Evolutionary conservation across 1,140 invertebrate species (phyloP).

Genomic region (Drosophila paulistorum): DNA sequence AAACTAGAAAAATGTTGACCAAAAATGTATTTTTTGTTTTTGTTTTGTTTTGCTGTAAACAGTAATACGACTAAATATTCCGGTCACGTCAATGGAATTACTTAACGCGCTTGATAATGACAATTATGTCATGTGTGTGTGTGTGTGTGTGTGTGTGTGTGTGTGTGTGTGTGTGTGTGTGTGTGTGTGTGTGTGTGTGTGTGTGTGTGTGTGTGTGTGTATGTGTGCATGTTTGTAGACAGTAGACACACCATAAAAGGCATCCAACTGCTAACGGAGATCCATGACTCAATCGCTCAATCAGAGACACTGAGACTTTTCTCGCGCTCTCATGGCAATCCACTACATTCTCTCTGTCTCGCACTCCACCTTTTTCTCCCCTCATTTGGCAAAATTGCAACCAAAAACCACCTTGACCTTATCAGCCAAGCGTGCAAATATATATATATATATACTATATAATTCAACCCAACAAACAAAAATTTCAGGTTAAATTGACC

Average conservation of each 20-base stretch:
- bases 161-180: slow-evolving; percentile 10
- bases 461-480: slow-evolving; percentile 6
- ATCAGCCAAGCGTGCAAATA: slow-evolving; percentile 44
- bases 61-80: slow-evolving; percentile 29
- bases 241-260: slow-evolving; percentile 14
- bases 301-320: no score
- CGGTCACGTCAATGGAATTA: slow-evolving; percentile 53
- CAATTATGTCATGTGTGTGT: slow-evolving; percentile 52
- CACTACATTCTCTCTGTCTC: not conserved
- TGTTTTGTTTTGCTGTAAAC: no score
- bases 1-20: slow-evolving; percentile 37
- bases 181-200: slow-evolving; percentile 11
- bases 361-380: not conserved
- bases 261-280: not conserved
- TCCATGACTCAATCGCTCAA: slow-evolving; percentile 12
- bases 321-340: not conserved
- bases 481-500: slow-evolving; percentile 52
- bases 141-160: slow-evolving; percentile 5
- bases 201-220: slow-evolving; percentile 15
- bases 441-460: not conserved
- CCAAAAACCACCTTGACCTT: slow-evolving; percentile 49
- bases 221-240: not conserved
- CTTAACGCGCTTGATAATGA: slow-evolving; percentile 60
- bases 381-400: slow-evolving; percentile 11
- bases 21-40: slow-evolving; percentile 38